Base-by-base conservation (phyloP, 2,888 invertebrate species). In the Ypsolopha scabrella region DNA sequence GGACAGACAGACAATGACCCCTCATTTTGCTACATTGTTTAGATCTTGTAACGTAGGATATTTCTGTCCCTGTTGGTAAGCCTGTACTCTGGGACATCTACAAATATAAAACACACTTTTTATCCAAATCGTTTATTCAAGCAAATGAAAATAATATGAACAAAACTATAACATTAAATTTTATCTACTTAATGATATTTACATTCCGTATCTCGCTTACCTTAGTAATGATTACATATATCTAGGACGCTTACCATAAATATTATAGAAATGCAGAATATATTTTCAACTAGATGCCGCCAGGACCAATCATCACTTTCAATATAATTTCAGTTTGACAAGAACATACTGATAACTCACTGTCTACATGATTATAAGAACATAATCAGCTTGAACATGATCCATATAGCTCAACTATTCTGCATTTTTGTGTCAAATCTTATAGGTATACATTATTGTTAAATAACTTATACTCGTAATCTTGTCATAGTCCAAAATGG, bases 71-170 rank as follows among this genome's bases (percentile, higher is more conserved):
- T n/a, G n/a, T n/a, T n/a, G n/a, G n/a, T n/a, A n/a, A n/a, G n/a
- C n/a, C n/a, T 24, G 2, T 3, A 24, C 24, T 24, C 24, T 24
- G 24, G 24, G 24, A 24, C 24, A 24, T 24, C 24, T 24, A 24
- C 24, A 24, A 3, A 24, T 3, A 24, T 24, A 54, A 80, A 75
- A 78, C 58, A 57, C 72, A 57, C 68, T 63, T 54, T 79, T 53
- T 81, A 83, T 85, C 80, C 83, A 85, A 86, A 86, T 85, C 77
- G 77, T 86, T 86, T 86, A 86, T 83, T 86, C 80, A 86, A 86
- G 86, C 86, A 86, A 85, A 81, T 81, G 74, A 86, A 85, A 81
- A 80, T 85, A 85, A 79, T 81, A 82, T 80, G 85, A 86, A 86
- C 85, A 86, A 85, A 53, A 85, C 73, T 85, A 81, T 85, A 86